Conservation (phyloP, 2,113 vertebrate species). For the western clawed frog (Xenopus tropicalis) region DNA sequence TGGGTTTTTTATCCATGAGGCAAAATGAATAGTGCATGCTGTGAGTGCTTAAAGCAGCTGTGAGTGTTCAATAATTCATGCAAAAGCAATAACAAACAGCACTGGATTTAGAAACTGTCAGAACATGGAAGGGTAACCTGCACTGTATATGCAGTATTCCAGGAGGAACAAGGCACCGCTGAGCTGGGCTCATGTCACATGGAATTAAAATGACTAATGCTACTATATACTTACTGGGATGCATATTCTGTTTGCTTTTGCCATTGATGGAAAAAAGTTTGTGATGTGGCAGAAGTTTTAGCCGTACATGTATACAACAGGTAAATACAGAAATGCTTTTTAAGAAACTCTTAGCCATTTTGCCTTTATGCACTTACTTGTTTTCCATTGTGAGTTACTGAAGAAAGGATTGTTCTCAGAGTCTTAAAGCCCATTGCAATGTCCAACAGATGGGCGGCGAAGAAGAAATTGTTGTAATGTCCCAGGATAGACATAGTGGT, state of each 20-base stretch:
- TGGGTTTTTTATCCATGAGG: constrained; percentile 12
- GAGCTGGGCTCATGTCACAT: constrained; percentile 1
- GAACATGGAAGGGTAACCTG: neutral
- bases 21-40: constrained; percentile 41
- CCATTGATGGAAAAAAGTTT: constrained; percentile 1
- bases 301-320: too few species aligned
- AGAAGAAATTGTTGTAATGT: constrained; percentile 99
- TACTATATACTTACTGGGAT: neutral
- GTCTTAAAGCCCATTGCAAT: constrained; percentile 99
- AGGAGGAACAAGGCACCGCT: neutral
- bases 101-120: constrained; percentile 8
- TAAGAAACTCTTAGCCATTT: too few species aligned
- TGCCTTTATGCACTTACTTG: constrained; percentile 68
- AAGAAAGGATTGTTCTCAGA: constrained; percentile 90
- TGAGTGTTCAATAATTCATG: constrained; percentile 30
- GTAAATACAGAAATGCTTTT: too few species aligned
- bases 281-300: too few species aligned
- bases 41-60: constrained; percentile 41
- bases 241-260: constrained; percentile 17
- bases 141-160: neutral
- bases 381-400: constrained; percentile 97
- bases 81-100: constrained; percentile 33
- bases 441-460: constrained; percentile 92
- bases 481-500: constrained; percentile 97
- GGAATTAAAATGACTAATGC: neutral